These are phyloP conservation scores for Trachelipus rathkii DNA, from an alignment of 1,140 invertebrate genomes.

Conservation along the genomic window DNA sequence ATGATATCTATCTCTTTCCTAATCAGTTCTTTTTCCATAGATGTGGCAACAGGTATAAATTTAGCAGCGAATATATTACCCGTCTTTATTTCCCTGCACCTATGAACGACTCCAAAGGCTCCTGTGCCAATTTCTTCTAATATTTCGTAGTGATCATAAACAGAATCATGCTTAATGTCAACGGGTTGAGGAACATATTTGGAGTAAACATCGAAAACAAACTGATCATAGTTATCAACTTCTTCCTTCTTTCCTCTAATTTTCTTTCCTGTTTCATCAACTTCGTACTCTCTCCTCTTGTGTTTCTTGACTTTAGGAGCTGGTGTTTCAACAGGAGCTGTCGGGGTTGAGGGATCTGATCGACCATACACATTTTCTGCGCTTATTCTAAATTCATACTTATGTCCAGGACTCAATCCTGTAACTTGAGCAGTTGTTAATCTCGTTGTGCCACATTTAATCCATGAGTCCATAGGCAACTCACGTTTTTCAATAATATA, in stretches of 20 bases:
- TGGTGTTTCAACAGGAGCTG: constrained; percentile 74
- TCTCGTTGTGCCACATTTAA: constrained; percentile 84
- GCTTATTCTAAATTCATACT: constrained; percentile 94
- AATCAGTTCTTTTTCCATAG: constrained; percentile 94
- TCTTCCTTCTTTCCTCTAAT: constrained; percentile 84
- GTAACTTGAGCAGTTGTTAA: constrained; percentile 87
- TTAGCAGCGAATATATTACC: constrained; percentile 98
- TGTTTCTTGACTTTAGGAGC: constrained; percentile 62
- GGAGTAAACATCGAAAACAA: constrained; percentile 95
- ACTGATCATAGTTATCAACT: constrained; percentile 93
- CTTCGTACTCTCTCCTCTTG: constrained; percentile 70
- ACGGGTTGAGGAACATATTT: constrained; percentile 95
- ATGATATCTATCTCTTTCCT: constrained; percentile 98
- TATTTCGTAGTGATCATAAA: constrained; percentile 98
- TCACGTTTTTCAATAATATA: constrained; percentile 92
- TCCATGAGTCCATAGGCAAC: constrained; percentile 89
- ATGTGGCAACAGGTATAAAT: constrained; percentile 93
- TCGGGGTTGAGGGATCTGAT: constrained; percentile 77
- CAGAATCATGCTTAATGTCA: constrained; percentile 83
- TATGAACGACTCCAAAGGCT: constrained; percentile 96
- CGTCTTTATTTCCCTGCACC: constrained; percentile 90
- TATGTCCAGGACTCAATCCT: constrained; percentile 78
- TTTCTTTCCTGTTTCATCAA: constrained; percentile 88
- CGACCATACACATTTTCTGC: constrained; percentile 95
- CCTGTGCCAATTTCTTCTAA: constrained; percentile 98